A percentile compares a stretch with the other conserved stretches of the same genome.
Conservation (phyloP, 2,888 invertebrate genomes). For the Apamea crenata region DNA sequence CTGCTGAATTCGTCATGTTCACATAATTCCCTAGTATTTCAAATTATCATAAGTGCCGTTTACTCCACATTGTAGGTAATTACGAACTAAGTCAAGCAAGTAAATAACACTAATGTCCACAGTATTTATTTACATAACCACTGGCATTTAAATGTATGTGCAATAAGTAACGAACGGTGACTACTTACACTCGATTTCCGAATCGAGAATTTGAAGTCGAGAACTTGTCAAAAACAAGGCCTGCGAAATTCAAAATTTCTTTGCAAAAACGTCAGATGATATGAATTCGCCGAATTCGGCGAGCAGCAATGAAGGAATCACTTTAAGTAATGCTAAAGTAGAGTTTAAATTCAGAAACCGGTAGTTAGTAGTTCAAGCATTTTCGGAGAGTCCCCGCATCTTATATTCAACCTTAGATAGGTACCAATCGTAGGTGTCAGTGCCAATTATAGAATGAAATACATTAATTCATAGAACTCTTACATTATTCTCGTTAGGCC, state of each 20-base stretch:
- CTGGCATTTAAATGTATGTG: constrained; percentile 33
- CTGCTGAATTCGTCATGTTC: constrained; percentile 25
- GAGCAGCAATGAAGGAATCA: background rate
- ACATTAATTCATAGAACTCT: constrained; percentile 39
- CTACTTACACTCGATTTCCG: background rate
- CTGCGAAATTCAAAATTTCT: background rate
- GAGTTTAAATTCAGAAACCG: background rate
- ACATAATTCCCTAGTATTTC: constrained; percentile 50
- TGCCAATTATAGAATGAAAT: constrained; percentile 41
- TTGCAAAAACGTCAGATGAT: background rate
- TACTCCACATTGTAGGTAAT: constrained; percentile 38
- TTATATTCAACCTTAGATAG: constrained; percentile 2
- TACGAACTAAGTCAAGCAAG: constrained; percentile 41
- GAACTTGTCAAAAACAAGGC: too few relatives aligned
- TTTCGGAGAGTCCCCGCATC: background rate
- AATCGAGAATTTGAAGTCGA: background rate
- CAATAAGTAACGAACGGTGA: constrained; percentile 17
- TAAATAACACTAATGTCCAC: constrained; percentile 26
- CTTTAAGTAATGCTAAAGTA: background rate
- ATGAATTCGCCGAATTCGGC: too few relatives aligned
- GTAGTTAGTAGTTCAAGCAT: background rate
- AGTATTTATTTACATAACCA: constrained; percentile 26
- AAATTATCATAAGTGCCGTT: constrained; percentile 45
- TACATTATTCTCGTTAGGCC: constrained; percentile 33
- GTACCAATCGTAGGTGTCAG: constrained; percentile 37